phyloP scores from a whole-genome alignment of 1,140 invertebrate genomes.

The Ceratosolen fusciceps region DNA sequence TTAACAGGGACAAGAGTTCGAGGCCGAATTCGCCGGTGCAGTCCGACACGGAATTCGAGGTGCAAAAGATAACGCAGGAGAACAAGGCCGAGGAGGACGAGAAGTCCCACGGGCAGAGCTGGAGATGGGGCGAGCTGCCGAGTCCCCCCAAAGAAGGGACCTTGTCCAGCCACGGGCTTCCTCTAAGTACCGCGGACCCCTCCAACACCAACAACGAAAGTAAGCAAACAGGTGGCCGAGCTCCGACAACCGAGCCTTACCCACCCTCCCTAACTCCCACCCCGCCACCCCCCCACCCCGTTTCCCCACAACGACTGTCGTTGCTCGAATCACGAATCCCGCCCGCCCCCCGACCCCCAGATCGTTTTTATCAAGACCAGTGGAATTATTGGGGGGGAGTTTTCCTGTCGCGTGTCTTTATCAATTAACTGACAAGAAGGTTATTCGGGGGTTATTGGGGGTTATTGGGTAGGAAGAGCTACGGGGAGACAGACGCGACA shows the following conservation, averaged over 20 bases:
- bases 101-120: conserved; percentile 78
- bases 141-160: conserved; percentile 66
- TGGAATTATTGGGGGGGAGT: no score
- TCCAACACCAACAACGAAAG: conserved; percentile 59
- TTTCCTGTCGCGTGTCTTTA: no score
- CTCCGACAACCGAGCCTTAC: not conserved
- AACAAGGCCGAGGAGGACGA: conserved; percentile 71
- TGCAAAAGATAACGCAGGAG: conserved; percentile 76
- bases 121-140: conserved; percentile 98
- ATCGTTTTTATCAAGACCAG: no score
- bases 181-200: conserved; percentile 54
- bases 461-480: no score
- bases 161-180: conserved; percentile 55
- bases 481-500: no score
- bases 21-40: conserved; percentile 87
- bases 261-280: not conserved
- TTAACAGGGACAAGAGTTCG: conserved; percentile 75
- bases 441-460: no score
- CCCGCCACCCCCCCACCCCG: not conserved
- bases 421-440: no score
- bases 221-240: conserved; percentile 51
- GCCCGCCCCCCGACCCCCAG: no score
- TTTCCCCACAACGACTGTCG: no score
- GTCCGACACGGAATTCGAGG: conserved; percentile 95
- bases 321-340: no score